Evolutionary conservation across 2,888 invertebrate species (phyloP).

Genomic region (Drosophila ochracea): DNA sequence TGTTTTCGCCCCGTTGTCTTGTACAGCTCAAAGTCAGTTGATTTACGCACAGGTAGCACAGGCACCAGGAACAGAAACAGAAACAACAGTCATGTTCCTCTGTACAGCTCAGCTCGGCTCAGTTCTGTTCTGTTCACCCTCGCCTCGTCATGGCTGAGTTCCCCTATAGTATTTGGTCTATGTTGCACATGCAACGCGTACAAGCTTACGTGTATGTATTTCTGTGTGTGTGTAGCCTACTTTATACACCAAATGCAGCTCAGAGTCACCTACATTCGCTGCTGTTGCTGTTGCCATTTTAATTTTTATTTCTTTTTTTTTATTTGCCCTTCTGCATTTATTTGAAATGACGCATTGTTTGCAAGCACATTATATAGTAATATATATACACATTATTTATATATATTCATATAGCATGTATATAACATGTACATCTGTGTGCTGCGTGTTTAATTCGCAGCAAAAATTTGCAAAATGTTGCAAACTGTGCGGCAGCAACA

Average conservation of each 20-base stretch:
- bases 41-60: conserved; percentile 31
- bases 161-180: conserved; percentile 46
- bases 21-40: conserved; percentile 53
- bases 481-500: conserved; percentile 54
- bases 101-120: conserved; percentile 18
- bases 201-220: background rate
- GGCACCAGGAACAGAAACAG: conserved; percentile 20
- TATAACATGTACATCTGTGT: conserved; percentile 20
- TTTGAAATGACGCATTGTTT: conserved; percentile 78
- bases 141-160: conserved; percentile 60
- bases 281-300: conserved; percentile 50
- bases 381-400: conserved; percentile 1
- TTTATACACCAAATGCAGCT: conserved; percentile 44
- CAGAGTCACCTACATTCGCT: conserved; percentile 73
- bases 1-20: conserved; percentile 16
- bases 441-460: conserved; percentile 76
- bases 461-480: conserved; percentile 65
- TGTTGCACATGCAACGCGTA: conserved; percentile 54
- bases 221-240: conserved; percentile 47
- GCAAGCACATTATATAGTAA: conserved; percentile 11
- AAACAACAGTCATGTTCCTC: conserved; percentile 14
- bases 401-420: background rate
- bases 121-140: conserved; percentile 30
- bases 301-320: background rate
- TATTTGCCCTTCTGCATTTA: conserved; percentile 53